phyloP scores from a whole-genome alignment of 2,888 invertebrate genomes.

The Agrochola macilenta region DNA sequence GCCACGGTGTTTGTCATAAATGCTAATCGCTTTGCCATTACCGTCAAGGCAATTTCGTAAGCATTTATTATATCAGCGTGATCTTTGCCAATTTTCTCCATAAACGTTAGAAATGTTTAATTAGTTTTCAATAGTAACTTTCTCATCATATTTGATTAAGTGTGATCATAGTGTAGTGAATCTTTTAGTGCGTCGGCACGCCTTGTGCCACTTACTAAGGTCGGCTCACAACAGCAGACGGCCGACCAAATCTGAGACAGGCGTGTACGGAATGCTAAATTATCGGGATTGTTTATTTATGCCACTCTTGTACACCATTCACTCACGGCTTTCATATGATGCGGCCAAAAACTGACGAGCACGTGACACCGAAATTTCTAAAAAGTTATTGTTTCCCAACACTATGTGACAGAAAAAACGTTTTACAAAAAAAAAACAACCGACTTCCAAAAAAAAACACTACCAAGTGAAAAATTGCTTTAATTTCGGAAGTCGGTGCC shows the following conservation, averaged over 20 bases:
- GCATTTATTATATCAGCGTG: slow-evolving; percentile 44
- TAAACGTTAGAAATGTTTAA: slow-evolving; percentile 55
- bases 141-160: slow-evolving; percentile 56
- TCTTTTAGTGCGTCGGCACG: slow-evolving; percentile 62
- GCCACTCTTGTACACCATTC: slow-evolving; percentile 63
- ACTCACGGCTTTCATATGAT: slow-evolving; percentile 61
- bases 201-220: slow-evolving; percentile 75
- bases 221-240: slow-evolving; percentile 64
- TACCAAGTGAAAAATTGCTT: too few species aligned
- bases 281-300: slow-evolving; percentile 66
- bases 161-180: slow-evolving; percentile 57
- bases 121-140: slow-evolving; percentile 57
- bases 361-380: slow-evolving; percentile 62
- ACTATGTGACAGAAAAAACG: background rate
- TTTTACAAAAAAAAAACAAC: too few species aligned
- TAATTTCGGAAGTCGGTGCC: too few species aligned
- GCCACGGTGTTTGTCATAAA: slow-evolving; percentile 78
- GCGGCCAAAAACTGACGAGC: slow-evolving; percentile 54
- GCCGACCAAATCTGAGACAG: slow-evolving; percentile 66
- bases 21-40: slow-evolving; percentile 74
- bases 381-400: slow-evolving; percentile 57
- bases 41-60: slow-evolving; percentile 75
- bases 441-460: too few species aligned
- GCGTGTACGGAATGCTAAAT: slow-evolving; percentile 72
- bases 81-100: slow-evolving; percentile 48